phyloP scores from a whole-genome alignment of 2,888 invertebrate genomes.

The Embidobia sp. region DNA sequence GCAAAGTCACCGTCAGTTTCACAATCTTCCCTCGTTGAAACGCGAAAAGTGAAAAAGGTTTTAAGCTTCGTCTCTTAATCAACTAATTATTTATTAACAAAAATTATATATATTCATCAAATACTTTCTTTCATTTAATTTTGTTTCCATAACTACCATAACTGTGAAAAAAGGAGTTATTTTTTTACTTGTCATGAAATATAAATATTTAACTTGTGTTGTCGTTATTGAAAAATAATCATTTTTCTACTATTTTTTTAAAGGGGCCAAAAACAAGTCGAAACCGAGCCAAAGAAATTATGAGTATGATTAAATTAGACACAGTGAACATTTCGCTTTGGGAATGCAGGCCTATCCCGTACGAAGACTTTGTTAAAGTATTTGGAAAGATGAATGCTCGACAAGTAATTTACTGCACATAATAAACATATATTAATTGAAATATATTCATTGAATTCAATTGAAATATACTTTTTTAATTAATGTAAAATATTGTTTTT shows the following conservation, averaged over 20 bases:
- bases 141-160: too few relatives aligned
- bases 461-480: too few relatives aligned
- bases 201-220: too few relatives aligned
- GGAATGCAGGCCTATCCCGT: slow-evolving; percentile 87
- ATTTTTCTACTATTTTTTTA: too few relatives aligned
- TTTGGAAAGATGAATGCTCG: slow-evolving; percentile 86
- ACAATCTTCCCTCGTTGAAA: slow-evolving; percentile 68
- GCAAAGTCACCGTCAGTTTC: slow-evolving; percentile 74
- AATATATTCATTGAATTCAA: too few relatives aligned
- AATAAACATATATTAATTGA: neutral
- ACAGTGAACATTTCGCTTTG: slow-evolving; percentile 85
- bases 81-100: too few relatives aligned
- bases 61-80: too few relatives aligned
- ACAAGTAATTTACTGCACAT: slow-evolving; percentile 83
- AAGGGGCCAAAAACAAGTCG: slow-evolving; percentile 66
- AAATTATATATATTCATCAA: too few relatives aligned
- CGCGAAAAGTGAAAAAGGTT: slow-evolving; percentile 50
- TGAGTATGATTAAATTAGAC: slow-evolving; percentile 88
- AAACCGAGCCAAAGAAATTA: slow-evolving; percentile 79
- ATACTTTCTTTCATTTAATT: too few relatives aligned
- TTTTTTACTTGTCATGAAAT: too few relatives aligned
- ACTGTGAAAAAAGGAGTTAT: too few relatives aligned
- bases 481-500: neutral
- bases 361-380: slow-evolving; percentile 87
- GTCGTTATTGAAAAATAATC: too few relatives aligned